These are phyloP conservation scores for Betta splendens DNA, from an alignment of 2,797 vertebrate species.

Conservation along the genomic window DNA sequence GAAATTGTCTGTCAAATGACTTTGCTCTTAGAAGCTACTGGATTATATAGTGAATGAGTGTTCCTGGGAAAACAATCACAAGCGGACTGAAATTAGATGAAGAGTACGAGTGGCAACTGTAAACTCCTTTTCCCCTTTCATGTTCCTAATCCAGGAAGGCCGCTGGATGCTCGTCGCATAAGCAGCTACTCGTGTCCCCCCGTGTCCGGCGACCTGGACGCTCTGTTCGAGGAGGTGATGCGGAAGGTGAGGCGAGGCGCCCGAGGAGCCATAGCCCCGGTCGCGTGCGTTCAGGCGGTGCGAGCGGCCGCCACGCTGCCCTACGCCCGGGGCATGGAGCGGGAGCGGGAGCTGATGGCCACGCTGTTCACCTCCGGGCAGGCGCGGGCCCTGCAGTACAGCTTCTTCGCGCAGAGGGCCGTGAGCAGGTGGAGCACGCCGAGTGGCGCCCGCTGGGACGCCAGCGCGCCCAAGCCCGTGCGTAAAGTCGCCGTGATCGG, in stretches of 20 bases:
- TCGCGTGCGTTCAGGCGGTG: conserved; percentile 87
- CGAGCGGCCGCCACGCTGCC: conserved; percentile 80
- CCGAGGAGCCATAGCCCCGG: conserved; percentile 83
- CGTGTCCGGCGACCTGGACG: conserved; percentile 74
- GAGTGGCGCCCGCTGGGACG: conserved; percentile 85
- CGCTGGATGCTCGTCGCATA: conserved; percentile 80
- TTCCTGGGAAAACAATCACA: conserved; percentile 48
- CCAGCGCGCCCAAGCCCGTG: conserved; percentile 74
- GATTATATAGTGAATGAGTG: conserved; percentile 35
- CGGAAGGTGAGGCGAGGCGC: conserved; percentile 72
- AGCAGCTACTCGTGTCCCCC: conserved; percentile 67
- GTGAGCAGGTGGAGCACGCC: conserved; percentile 83
- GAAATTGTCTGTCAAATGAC: conserved; percentile 55
- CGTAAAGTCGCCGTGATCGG: conserved; percentile 88
- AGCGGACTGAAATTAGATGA: conserved; percentile 31
- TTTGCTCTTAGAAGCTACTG: conserved; percentile 39
- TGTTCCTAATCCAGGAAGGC: conserved; percentile 70
- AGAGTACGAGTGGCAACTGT: conserved; percentile 12
- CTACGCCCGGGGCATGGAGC: conserved; percentile 80
- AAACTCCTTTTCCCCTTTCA: conserved; percentile 7
- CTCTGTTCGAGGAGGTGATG: conserved; percentile 75
- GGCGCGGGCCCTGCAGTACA: conserved; percentile 87
- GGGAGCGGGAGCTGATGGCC: conserved; percentile 82
- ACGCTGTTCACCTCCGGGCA: conserved; percentile 84
- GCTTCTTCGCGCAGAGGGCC: conserved; percentile 87